Base-by-base conservation (phyloP, 2,113 vertebrate species). In the Elaphurus davidianus region DNA sequence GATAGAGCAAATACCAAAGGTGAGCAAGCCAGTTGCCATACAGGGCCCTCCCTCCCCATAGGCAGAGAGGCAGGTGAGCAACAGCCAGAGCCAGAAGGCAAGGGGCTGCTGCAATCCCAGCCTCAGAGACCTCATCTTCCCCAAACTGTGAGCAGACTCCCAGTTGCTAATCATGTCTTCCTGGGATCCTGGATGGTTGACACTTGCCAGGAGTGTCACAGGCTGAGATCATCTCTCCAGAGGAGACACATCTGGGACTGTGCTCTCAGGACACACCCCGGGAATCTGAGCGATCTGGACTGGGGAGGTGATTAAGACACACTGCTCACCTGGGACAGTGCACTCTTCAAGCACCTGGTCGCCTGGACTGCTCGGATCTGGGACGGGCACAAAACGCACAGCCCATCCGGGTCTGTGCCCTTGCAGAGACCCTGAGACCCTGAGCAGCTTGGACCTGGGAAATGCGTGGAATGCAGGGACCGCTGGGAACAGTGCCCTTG, bases 401-500 rank as follows among this genome's bases (percentile, higher is more conserved):
- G n/a, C n/a, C n/a, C 64, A 71, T 71, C n/a, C 0, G 1, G 64
- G 8, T 71, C n/a, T 36, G 36, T 36, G n/a, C n/a, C 17, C n/a
- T 36, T 21, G 17, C 64, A n/a, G 64, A 71, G n/a, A 17, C 36
- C 64, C 17, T 36, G n/a, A 67, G n/a, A 67, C 64, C 4, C 2
- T 36, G 17, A 67, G 33, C 17, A 67, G 64, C 17, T 67, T 21
- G 36, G n/a, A 67, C 33, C 17, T 11, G 8, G n/a, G 9, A 21
- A 67, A 17, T 36, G 8, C n/a, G 11, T 0, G 9, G n/a, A 67
- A 67, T 5, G 19, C 64, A 67, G 33, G 33, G 64, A 21, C 4
- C 4, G 2, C 17, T 36, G 21, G 64, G n/a, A 21, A 36, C n/a
- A 67, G 64, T 21, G 64, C 64, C 7, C 16, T 67, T 67, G 62